phyloP scores from a whole-genome alignment of 1,140 invertebrate species.

The Drosophila tani region DNA sequence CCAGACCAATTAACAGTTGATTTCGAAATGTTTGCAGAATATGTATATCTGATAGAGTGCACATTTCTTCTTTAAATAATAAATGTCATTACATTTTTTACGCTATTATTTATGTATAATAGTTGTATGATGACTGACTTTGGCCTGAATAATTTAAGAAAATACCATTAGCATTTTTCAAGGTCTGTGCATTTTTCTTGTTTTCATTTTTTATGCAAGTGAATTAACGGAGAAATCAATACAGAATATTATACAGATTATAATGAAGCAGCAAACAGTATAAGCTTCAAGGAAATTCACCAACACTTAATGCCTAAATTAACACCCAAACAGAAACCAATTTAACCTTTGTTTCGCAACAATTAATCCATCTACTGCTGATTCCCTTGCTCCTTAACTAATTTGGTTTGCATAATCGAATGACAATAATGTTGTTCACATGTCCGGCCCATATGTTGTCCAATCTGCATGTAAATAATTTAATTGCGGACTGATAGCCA shows the following conservation, averaged over 20 bases:
- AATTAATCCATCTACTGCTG: not conserved
- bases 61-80: too few species aligned
- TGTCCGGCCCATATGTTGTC: not conserved
- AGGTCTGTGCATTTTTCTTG: too few species aligned
- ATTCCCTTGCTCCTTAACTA: not conserved
- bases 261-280: not conserved
- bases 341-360: not conserved
- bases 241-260: too few species aligned
- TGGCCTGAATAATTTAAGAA: too few species aligned
- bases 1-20: conserved; percentile 15
- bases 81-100: too few species aligned
- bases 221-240: too few species aligned
- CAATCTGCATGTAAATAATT: conserved; percentile 27
- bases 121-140: too few species aligned
- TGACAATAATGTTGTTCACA: not conserved
- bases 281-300: not conserved
- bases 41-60: not conserved
- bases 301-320: not conserved
- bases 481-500: conserved; percentile 17
- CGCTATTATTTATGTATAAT: too few species aligned
- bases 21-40: conserved; percentile 12
- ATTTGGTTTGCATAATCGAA: conserved; percentile 22
- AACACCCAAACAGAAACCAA: not conserved
- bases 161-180: too few species aligned
- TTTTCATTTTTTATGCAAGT: too few species aligned